Conservation (phyloP, 2,888 invertebrate species). For the Muscina levida region DNA sequence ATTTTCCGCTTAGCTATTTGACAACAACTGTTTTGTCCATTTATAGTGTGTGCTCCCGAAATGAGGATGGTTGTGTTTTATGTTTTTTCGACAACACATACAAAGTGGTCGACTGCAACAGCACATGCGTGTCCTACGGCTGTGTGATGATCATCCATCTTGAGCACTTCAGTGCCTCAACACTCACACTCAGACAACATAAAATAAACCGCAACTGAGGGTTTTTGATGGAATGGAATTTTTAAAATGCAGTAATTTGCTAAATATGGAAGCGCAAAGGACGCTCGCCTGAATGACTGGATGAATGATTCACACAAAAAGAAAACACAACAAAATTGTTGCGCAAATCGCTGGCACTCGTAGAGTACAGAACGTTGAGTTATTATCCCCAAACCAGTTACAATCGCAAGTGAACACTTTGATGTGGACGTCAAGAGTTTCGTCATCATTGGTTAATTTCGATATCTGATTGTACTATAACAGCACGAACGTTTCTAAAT, state of each 20-base stretch:
- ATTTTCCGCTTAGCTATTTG: background rate
- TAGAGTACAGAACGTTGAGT: background rate
- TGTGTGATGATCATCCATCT: slow-evolving; percentile 58
- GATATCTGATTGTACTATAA: too few relatives aligned
- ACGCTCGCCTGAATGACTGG: slow-evolving; percentile 15
- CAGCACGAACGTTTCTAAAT: too few relatives aligned
- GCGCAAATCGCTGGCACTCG: background rate
- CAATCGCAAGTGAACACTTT: background rate
- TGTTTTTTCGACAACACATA: slow-evolving; percentile 1
- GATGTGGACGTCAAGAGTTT: background rate
- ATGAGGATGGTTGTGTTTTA: background rate
- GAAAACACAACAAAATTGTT: background rate
- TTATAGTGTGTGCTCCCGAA: too few relatives aligned
- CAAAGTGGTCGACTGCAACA: slow-evolving; percentile 18
- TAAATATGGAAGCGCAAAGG: slow-evolving; percentile 70
- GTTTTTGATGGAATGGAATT: slow-evolving; percentile 47
- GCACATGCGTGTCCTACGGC: slow-evolving; percentile 53
- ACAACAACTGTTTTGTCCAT: too few relatives aligned
- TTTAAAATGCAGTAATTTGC: slow-evolving; percentile 75
- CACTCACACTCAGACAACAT: background rate
- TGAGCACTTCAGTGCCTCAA: slow-evolving; percentile 57
- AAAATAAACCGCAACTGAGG: slow-evolving; percentile 28
- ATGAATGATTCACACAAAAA: background rate
- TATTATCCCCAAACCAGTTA: slow-evolving; percentile 6
- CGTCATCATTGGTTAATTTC: too few relatives aligned